Base-by-base conservation (phyloP, 2,797 vertebrate genomes). In the Helicolenus hilgendorfi region DNA sequence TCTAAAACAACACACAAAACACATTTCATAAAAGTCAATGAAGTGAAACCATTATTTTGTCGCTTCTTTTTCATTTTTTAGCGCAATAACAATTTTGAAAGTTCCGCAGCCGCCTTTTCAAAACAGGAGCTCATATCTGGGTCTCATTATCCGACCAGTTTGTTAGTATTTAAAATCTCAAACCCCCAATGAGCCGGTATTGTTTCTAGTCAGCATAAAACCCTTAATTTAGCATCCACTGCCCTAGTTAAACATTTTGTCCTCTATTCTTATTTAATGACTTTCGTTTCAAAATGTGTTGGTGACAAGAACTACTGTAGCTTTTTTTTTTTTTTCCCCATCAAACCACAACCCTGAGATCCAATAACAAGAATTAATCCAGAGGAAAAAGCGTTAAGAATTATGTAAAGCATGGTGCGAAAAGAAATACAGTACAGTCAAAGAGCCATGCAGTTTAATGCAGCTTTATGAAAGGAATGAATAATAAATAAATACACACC, bases 201-300 rank as follows among this genome's bases (percentile, higher is more conserved):
- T 77, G 73, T 49, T 41, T 70, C 18, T 5, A 24, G 20, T 64
- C 24, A 64, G 77, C 55, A 45, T 67, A 27, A 59, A 70, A 55
- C 10, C 31, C 26, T 75, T 69, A 77, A 83, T 72, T 76, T 72
- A 84, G 65, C 67, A 70, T 62, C 38, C 5, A 2, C 53, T 64
- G 75, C 24, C 75, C 70, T 63, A 56, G 65, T 71, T 84, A 26
- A 67, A 27, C 70, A 84, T 49, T 31, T 38, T 31, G 33, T 78
- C 41, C 35, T 70, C 10, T 29, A n/a, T 29, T 78, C n/a, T 65
- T 20, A 29, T 71, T 29, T n/a, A 62, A 33, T 56, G 10, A 49
- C 13, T 67, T 9, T 55, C 49, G 6, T 55, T 22, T 55, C 49
- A 22, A 55, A 55, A 55, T 11, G n/a, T n/a, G 20, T n/a, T 22